Evolutionary conservation across 2,797 vertebrate genomes (phyloP).

Genomic region (Tauraco hartlaubi): DNA sequence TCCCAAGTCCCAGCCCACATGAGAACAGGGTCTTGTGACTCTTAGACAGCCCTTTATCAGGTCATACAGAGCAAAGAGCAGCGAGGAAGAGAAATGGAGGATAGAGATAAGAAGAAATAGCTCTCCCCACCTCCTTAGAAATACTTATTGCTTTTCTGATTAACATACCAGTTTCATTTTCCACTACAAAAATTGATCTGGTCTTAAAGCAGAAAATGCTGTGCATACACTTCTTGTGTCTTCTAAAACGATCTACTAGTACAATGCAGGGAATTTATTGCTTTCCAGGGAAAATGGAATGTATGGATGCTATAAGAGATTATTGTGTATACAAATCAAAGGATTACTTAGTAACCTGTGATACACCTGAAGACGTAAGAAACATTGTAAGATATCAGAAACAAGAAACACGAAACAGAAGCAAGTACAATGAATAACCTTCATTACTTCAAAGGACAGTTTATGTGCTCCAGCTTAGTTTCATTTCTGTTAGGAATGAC

Average conservation of each 20-base stretch:
- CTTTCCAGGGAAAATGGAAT: background rate
- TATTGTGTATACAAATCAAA: background rate
- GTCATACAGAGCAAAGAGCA: background rate
- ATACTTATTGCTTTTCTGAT: background rate
- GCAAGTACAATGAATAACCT: background rate
- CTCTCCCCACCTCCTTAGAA: background rate
- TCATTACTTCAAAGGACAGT: background rate
- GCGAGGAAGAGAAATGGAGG: background rate
- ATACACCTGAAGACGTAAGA: background rate
- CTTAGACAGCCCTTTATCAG: slow-evolving; percentile 12
- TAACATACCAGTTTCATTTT: background rate
- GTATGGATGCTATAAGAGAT: background rate
- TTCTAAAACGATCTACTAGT: background rate
- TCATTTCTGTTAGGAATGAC: background rate
- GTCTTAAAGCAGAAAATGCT: background rate
- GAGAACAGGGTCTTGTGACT: background rate
- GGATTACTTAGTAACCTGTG: background rate
- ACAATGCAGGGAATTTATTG: background rate
- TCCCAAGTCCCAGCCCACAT: background rate
- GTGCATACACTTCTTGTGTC: background rate
- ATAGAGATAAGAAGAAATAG: background rate
- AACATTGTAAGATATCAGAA: background rate
- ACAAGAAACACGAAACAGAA: background rate
- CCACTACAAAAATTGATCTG: background rate
- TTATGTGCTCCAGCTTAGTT: background rate